phyloP scores from a whole-genome alignment of 2,888 invertebrate genomes.

The Andrena minutula region DNA sequence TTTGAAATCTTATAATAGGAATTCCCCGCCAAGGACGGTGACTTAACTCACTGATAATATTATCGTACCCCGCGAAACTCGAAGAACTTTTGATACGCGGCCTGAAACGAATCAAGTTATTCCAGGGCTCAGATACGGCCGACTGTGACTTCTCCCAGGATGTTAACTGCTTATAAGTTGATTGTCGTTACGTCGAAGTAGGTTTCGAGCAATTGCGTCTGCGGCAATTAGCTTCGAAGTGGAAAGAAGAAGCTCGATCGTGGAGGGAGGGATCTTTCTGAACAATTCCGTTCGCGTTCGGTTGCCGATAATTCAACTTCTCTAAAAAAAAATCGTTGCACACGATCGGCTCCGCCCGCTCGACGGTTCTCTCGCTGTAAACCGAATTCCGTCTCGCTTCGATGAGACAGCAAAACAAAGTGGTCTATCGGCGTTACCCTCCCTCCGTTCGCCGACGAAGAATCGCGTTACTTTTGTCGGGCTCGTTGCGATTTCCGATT shows the following conservation, averaged over 20 bases:
- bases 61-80: constrained; percentile 62
- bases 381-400: constrained; percentile 44
- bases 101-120: constrained; percentile 51
- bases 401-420: constrained; percentile 50
- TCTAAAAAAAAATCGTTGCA: background rate
- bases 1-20: constrained; percentile 73
- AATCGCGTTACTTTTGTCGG: constrained; percentile 43
- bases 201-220: background rate
- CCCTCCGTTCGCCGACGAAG: background rate
- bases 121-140: constrained; percentile 32
- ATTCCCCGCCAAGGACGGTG: constrained; percentile 62
- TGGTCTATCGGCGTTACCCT: constrained; percentile 30
- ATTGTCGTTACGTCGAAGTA: constrained; percentile 25
- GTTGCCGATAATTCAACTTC: background rate
- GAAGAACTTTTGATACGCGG: constrained; percentile 62
- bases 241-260: background rate
- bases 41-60: constrained; percentile 71
- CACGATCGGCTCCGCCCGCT: constrained; percentile 22
- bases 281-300: constrained; percentile 16
- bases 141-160: constrained; percentile 8
- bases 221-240: constrained; percentile 14
- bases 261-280: too few species aligned
- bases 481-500: constrained; percentile 61
- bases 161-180: constrained; percentile 43
- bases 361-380: constrained; percentile 26